Percentiles rank a stretch among this genome's conserved stretches.
These are phyloP conservation scores for Poeciliopsis turrubarensis DNA, from an alignment of 2,113 vertebrate species.

Conservation along the genomic window DNA sequence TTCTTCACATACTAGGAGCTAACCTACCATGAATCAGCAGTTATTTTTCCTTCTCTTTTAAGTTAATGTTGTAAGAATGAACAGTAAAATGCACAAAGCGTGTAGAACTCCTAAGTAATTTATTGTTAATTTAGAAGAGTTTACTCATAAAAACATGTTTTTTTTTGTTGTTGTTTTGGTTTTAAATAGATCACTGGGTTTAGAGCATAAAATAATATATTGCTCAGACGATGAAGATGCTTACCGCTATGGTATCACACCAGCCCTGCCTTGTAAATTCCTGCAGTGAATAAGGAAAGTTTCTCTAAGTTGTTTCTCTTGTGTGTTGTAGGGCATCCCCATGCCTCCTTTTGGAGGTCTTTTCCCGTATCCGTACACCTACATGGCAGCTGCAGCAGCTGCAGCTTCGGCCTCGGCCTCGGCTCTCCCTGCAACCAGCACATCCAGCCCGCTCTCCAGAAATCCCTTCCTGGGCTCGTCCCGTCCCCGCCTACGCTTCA, in stretches of 20 bases:
- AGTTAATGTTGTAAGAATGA: too few species aligned
- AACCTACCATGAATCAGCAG: background rate
- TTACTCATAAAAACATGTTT: too few species aligned
- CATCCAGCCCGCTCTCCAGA: slow-evolving; percentile 87
- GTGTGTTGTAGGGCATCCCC: slow-evolving; percentile 90
- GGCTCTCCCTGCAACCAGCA: slow-evolving; percentile 86
- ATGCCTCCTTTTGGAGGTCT: slow-evolving; percentile 97
- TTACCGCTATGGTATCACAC: background rate
- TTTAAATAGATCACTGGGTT: too few species aligned
- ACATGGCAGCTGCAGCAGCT: slow-evolving; percentile 95
- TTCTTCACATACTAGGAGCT: background rate
- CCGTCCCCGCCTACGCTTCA: slow-evolving; percentile 93
- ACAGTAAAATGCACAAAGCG: too few species aligned
- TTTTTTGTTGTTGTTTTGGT: too few species aligned
- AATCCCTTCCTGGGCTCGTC: slow-evolving; percentile 92
- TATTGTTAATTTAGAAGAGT: too few species aligned
- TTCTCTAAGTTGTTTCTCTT: background rate
- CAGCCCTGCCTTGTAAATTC: background rate
- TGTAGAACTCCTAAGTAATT: too few species aligned
- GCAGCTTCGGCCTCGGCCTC: slow-evolving; percentile 93
- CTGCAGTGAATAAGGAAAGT: background rate
- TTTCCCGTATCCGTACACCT: slow-evolving; percentile 98
- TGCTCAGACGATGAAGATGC: too few species aligned
- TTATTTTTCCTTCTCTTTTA: too few species aligned
- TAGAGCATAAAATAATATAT: too few species aligned